Evolutionary conservation across 2,113 vertebrate species (phyloP), one percentile per base, ranked within the genome.

Genomic region (Corythaeola cristata): DNA sequence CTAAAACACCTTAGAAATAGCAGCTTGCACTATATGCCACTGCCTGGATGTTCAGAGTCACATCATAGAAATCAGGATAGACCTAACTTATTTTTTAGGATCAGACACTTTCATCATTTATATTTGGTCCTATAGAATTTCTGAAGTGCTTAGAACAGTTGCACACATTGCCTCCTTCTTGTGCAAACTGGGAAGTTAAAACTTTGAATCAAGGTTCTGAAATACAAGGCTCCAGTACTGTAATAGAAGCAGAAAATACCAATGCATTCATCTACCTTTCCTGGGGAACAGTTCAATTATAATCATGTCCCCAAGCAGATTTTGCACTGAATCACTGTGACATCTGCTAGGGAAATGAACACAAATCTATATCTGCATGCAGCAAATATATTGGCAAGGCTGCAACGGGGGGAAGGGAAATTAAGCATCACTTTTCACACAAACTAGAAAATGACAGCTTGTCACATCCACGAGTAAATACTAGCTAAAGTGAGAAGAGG

Each of bases 301-400:
- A 75, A 85, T 49, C 71, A 59, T 72, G 81, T 84, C 88, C 93
- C 80, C 80, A 49, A 68, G 94, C 84, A 94, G 81, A 88, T 84
- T 92, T 87, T 88, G 63, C 56, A 86, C 59, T 80, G 87, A 86
- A 96, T 89, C 85, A 56, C 49, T 74, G 62, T 85, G 93, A 84
- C 89, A 94, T 93, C 91, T 95, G 88, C 90, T 90, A 85, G 88
- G 94, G 90, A 94, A 92, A 87, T 37, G 27, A 96, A 78, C 90
- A 88, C 64, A 86, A 91, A 94, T 81, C 95, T 75, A 6, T 93
- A 81, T 66, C 83, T 90, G 60, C 62, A 69, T 15, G 68, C 71
- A 89, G 94, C 81, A 85, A 79, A 88, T 55, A 93, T 26, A 68
- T 20, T 85, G 91, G 85, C 82, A 78, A 63, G 22, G 56, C 20